Base-by-base conservation (phyloP, 2,113 vertebrate genomes). In the Zootoca vivipara region DNA sequence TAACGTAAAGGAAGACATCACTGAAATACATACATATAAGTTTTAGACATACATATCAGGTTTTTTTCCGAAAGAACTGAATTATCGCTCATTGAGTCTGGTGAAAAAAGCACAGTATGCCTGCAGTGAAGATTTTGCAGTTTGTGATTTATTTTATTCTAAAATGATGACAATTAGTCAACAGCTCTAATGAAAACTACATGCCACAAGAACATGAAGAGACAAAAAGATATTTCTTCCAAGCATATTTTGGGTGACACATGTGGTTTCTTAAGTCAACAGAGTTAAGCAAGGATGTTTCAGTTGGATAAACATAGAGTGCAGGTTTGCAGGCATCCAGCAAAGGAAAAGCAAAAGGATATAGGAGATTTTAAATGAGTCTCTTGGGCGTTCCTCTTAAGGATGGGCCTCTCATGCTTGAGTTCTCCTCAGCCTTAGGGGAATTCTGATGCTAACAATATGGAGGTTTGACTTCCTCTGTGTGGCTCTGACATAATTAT, bases 161-260 rank as follows among this genome's bases (percentile, higher is more conserved):
- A 33, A 91, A 91, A 82, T 56, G 56, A 82, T 89, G 89, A 92
- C 89, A 90, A 79, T 38, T 2, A 12, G 72, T 88, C 46, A 94
- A 80, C 26, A 81, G 82, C 83, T 89, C n/a, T 13, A 91, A 81
- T 92, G 92, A 86, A 94, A 93, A 78, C 89, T 93, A 82, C 81
- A 65, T 67, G 85, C 94, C 84, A 74, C 79, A 90, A 52, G 91
- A 93, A 38, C 26, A 20, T 15, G 58, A 84, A 85, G 62, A 85
- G 87, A 92, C 79, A 92, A 84, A 90, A 86, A 58, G 64, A 42
- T 83, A 89, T 93, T 93, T 90, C 65, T 93, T 94, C 86, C 83
- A 65, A 58, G 75, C 81, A 35, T n/a, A 38, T 0, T 20, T 90
- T 85, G 79, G 74, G 82, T 42, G 90, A 30, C 74, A 84, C 89